These are phyloP conservation scores for Delia radicum DNA, from an alignment of 1,140 invertebrate species.

Conservation along the genomic window DNA sequence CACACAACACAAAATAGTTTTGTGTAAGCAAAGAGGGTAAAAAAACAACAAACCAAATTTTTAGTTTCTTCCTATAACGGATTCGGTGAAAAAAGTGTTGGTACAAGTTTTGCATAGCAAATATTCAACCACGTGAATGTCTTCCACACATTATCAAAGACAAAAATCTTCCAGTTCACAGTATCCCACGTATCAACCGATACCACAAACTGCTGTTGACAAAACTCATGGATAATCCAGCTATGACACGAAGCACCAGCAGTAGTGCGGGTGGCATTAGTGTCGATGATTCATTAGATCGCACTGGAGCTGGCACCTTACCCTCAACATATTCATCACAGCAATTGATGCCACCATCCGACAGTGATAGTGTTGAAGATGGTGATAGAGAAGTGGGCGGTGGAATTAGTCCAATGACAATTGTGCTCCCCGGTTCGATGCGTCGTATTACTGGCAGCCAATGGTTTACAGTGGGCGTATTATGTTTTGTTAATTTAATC, in stretches of 20 bases:
- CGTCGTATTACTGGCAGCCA: conserved; percentile 24
- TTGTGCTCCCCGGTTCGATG: neutral
- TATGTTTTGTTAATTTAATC: conserved; percentile 93
- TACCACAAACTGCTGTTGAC: conserved; percentile 41
- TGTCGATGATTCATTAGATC: conserved; percentile 34
- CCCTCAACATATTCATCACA: conserved; percentile 52
- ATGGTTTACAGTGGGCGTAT: conserved; percentile 74
- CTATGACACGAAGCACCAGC: conserved; percentile 26
- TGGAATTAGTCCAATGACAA: neutral
- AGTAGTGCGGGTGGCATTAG: conserved; percentile 7
- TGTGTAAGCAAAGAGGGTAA: neutral
- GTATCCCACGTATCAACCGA: conserved; percentile 43
- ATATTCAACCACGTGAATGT: conserved; percentile 53
- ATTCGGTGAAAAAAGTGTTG: neutral
- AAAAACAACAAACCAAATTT: too few relatives aligned
- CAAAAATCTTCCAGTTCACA: conserved; percentile 31
- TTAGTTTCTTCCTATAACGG: too few relatives aligned
- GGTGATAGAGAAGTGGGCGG: neutral
- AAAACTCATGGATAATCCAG: conserved; percentile 46
- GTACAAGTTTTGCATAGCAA: neutral
- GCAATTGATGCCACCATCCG: conserved; percentile 40
- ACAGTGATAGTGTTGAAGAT: conserved; percentile 34
- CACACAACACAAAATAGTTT: neutral
- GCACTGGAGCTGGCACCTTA: conserved; percentile 37
- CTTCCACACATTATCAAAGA: conserved; percentile 28